Conservation (phyloP, 2,888 invertebrate genomes). For the Drosophila sordidula region DNA sequence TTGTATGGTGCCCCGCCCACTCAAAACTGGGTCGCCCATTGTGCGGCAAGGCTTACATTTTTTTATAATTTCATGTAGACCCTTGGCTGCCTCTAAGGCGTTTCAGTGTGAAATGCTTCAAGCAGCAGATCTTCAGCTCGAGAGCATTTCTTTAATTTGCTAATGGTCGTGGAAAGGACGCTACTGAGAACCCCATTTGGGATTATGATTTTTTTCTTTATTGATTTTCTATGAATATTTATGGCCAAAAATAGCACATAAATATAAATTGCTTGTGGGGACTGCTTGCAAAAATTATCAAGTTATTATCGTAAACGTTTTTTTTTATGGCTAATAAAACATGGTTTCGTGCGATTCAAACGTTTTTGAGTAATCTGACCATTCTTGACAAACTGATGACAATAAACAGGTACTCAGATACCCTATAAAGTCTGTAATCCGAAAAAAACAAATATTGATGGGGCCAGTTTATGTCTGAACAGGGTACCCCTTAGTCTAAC, state of each 20-base stretch:
- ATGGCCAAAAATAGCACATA: constrained; percentile 22
- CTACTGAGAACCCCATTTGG: background rate
- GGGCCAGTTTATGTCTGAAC: no score
- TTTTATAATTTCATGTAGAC: constrained; percentile 36
- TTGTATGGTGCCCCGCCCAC: background rate
- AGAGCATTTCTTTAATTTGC: constrained; percentile 37
- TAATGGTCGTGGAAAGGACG: constrained; percentile 15
- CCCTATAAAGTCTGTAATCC: no score
- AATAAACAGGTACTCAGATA: no score
- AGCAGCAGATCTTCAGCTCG: constrained; percentile 27
- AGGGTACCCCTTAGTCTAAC: background rate
- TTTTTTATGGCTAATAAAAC: constrained; percentile 2
- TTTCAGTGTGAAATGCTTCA: constrained; percentile 34
- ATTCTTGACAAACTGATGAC: background rate
- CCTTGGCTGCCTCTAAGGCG: constrained; percentile 2
- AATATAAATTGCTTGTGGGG: constrained; percentile 27
- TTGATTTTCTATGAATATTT: constrained; percentile 34
- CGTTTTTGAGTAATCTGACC: no score
- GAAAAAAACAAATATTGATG: no score
- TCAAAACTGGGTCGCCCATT: constrained; percentile 2
- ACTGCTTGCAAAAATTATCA: constrained; percentile 27
- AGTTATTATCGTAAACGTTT: constrained; percentile 14
- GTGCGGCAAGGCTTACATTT: constrained; percentile 17
- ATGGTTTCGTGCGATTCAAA: background rate
- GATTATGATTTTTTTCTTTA: background rate